Evolutionary conservation across 2,113 vertebrate genomes (phyloP).

Genomic region (Montifringilla adamsi): DNA sequence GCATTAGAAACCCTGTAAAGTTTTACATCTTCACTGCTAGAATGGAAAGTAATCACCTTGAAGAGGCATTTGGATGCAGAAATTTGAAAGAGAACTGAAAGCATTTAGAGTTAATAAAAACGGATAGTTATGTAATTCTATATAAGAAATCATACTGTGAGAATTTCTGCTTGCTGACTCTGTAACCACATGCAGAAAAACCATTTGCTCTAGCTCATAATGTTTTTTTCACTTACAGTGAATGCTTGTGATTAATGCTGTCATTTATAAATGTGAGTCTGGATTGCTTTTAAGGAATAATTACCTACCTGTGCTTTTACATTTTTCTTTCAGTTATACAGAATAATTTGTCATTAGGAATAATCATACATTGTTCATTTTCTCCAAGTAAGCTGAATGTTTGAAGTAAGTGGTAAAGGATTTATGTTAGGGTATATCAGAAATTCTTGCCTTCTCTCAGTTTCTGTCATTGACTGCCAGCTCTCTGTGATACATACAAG

Average conservation of each 20-base stretch:
- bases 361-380: background rate
- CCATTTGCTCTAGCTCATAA: background rate
- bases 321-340: conserved; percentile 20
- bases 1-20: background rate
- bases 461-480: background rate
- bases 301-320: conserved; percentile 26
- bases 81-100: background rate
- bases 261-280: background rate
- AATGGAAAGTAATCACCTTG: background rate
- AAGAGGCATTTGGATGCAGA: background rate
- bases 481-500: background rate
- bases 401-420: background rate
- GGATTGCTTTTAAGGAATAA: conserved; percentile 38
- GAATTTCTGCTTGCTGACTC: conserved; percentile 6
- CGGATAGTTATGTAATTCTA: background rate
- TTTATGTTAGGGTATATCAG: background rate
- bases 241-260: background rate
- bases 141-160: background rate
- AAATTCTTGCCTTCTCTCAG: background rate
- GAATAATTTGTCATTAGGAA: conserved; percentile 13
- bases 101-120: background rate
- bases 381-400: conserved; percentile 9
- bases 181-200: background rate
- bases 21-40: background rate
- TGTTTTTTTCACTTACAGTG: background rate